phyloP scores from a whole-genome alignment of 2,113 vertebrate genomes.

The Cebidichthys violaceus region DNA sequence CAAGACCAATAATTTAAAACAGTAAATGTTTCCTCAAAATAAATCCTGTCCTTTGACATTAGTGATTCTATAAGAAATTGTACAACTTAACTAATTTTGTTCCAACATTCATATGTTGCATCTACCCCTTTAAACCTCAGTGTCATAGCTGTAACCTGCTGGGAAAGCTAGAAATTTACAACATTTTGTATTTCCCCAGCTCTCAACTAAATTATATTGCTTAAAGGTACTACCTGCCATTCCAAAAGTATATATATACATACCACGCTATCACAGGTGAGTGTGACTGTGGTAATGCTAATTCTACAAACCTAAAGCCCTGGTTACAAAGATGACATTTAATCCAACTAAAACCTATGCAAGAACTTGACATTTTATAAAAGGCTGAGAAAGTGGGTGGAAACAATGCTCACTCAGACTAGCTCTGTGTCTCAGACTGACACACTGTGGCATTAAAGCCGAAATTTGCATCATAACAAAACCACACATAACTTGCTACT shows the following conservation, averaged over 20 bases:
- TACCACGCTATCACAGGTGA: neutral
- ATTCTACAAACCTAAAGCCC: slow-evolving; percentile 4
- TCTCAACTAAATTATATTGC: neutral
- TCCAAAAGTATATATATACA: neutral
- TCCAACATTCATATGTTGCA: neutral
- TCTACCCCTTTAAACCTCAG: neutral
- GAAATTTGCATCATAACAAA: slow-evolving; percentile 42
- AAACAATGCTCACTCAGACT: slow-evolving; percentile 22
- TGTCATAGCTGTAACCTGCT: neutral
- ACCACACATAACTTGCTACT: neutral
- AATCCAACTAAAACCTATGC: slow-evolving; percentile 34
- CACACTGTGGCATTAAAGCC: slow-evolving; percentile 36
- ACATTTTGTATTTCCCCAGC: neutral
- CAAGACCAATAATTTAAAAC: slow-evolving; percentile 23
- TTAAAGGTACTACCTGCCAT: neutral
- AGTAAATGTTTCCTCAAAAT: slow-evolving; percentile 37
- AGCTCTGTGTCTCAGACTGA: slow-evolving; percentile 19
- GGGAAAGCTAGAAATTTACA: neutral
- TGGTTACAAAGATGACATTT: slow-evolving; percentile 40
- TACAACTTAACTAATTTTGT: neutral
- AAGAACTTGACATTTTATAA: slow-evolving; percentile 54
- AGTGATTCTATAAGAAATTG: neutral
- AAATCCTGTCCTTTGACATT: slow-evolving; percentile 27
- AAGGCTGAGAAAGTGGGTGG: slow-evolving; percentile 33
- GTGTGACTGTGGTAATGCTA: slow-evolving; percentile 1